Percentiles rank a stretch among this genome's conserved stretches.
These are phyloP conservation scores for Alouatta palliata DNA, from an alignment of 2,113 vertebrate genomes.

Conservation along the genomic window DNA sequence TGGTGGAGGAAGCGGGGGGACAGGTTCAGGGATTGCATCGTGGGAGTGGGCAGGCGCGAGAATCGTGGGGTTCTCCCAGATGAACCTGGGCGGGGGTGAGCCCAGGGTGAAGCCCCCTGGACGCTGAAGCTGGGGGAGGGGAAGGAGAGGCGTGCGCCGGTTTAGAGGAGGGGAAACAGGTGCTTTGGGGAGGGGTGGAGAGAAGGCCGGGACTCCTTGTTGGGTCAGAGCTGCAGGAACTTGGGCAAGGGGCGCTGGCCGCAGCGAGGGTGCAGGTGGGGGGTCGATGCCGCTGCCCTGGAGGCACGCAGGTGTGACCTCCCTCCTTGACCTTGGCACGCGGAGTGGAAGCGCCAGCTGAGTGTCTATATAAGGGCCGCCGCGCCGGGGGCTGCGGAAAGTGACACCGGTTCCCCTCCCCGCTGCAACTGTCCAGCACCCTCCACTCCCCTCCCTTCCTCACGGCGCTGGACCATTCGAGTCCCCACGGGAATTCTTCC, in stretches of 20 bases:
- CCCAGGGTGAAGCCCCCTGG: background rate
- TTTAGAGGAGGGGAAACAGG: background rate
- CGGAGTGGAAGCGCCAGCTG: background rate
- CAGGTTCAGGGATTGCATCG: background rate
- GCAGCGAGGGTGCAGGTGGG: background rate
- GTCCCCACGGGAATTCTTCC: background rate
- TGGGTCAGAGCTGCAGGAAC: background rate
- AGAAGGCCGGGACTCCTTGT: background rate
- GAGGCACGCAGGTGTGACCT: conserved; percentile 8
- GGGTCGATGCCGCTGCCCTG: background rate
- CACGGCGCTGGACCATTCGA: background rate
- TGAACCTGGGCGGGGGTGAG: too few relatives aligned
- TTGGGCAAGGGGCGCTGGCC: background rate
- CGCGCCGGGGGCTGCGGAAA: conserved; percentile 19
- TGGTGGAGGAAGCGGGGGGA: background rate
- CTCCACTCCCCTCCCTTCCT: background rate
- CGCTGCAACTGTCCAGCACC: background rate
- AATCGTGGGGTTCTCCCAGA: background rate
- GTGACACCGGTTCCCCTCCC: conserved; percentile 48
- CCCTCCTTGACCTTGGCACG: conserved; percentile 60
- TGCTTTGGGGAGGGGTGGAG: background rate
- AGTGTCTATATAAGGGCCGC: conserved; percentile 72
- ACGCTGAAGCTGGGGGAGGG: background rate
- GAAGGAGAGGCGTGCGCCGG: background rate
- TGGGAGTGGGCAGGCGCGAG: background rate